Evolutionary conservation across 2,888 invertebrate species (phyloP), one percentile per base, ranked within the genome.

Genomic region (Eupithecia vulgata): DNA sequence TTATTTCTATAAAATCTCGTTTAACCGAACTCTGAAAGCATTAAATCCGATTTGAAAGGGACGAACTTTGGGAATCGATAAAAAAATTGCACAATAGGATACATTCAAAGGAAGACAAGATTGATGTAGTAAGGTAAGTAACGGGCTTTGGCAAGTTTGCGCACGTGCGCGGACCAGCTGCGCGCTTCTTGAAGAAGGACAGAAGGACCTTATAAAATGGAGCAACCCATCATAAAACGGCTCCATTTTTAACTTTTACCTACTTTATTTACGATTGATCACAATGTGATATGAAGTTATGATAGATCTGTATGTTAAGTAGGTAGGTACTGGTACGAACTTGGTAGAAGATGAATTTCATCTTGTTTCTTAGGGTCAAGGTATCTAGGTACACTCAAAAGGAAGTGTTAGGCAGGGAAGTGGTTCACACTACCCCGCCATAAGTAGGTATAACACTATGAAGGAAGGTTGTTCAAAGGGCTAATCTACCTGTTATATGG

Each of bases 91-190:
- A 87, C 87, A 90, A 90, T 68, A 68, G 59, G 40, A 61, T 85
- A 87, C 85, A 84, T 84, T 86, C 84, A 84, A 88, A 89, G 87
- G 89, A 87, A 90, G 91, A 90, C 86, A 91, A 92, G 93, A 94
- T 92, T 90, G 89, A 93, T 93, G 92, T 65, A 64, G 45, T 17
- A 21, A 21, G 65, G 65, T 93, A 90, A 91, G 65, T 93, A 91
- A 91, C 92, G 93, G 91, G 86, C 87, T 70, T 42, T 81, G 25
- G 82, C 82, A 88, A 90, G 87, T 89, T 90, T 84, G 88, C 91
- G 93, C 94, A 94, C 94, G 94, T 94, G 94, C 91, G 89, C 71
- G 74, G 81, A 87, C 88, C 93, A 90, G 94, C 88, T 94, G 93
- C 87, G 79, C 76, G 77, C 40, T 72, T 73, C 71, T 78, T 70